A percentile compares a stretch with the other conserved stretches of the same genome.
These are phyloP conservation scores for Trichonephila clavata DNA, from an alignment of 1,140 invertebrate genomes.

Conservation along the genomic window DNA sequence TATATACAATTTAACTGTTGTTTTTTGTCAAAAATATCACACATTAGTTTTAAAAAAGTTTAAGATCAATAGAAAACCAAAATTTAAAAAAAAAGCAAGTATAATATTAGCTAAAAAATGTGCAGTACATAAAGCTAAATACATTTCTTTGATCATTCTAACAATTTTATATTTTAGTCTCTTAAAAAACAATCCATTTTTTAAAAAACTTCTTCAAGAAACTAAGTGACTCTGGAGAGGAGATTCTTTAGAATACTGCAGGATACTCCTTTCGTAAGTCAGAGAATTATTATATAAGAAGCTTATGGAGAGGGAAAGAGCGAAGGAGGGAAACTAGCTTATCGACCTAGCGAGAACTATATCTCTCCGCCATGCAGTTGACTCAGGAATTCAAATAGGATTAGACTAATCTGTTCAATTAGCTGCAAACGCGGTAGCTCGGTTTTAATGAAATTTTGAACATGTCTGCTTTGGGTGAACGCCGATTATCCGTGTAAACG, in stretches of 20 bases:
- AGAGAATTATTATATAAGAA: conserved; percentile 69
- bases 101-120: no score
- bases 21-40: no score
- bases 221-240: background rate
- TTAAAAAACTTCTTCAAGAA: background rate
- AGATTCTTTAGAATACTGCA: background rate
- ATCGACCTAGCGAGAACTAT: conserved; percentile 42
- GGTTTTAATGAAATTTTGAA: conserved; percentile 75
- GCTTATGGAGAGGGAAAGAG: conserved; percentile 41
- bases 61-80: no score
- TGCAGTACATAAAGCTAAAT: background rate
- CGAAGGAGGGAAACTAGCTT: conserved; percentile 15
- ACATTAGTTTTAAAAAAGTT: no score
- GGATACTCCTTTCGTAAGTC: background rate
- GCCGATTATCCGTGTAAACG: conserved; percentile 56
- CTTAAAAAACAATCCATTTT: background rate
- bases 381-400: conserved; percentile 70
- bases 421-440: conserved; percentile 70
- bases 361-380: background rate
- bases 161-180: no score
- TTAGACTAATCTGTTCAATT: conserved; percentile 74
- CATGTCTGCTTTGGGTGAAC: conserved; percentile 47
- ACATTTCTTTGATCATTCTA: background rate
- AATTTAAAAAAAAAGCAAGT: no score
- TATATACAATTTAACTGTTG: no score